A percentile compares a stretch with the other conserved stretches of the same genome.
phyloP scores from a whole-genome alignment of 2,888 invertebrate species.

The Pimpla rufipes region DNA sequence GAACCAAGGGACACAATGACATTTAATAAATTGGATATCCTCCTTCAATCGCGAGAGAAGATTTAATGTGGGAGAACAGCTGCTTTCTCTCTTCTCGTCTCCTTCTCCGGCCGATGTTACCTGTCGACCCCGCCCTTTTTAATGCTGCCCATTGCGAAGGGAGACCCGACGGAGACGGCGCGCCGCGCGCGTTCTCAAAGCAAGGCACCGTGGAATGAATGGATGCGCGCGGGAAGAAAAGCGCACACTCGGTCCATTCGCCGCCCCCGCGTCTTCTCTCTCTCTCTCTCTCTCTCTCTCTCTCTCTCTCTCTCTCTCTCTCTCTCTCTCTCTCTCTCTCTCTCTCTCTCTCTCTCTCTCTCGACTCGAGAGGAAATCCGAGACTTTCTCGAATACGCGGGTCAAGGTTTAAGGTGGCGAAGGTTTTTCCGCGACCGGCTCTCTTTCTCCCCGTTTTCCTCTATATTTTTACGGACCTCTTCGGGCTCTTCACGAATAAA shows the following conservation, averaged over 20 bases:
- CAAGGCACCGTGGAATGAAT: slow-evolving; percentile 45
- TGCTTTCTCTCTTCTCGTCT: slow-evolving; percentile 1
- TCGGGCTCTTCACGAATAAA: slow-evolving; percentile 41
- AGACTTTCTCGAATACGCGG: slow-evolving; percentile 25
- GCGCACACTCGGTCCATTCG: slow-evolving; percentile 35
- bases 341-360: too few species aligned
- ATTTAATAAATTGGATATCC: slow-evolving; percentile 4
- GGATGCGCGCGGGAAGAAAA: slow-evolving; percentile 47
- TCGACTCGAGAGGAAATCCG: slow-evolving; percentile 32
- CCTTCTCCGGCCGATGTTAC: slow-evolving; percentile 2
- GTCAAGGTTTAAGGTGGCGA: slow-evolving; percentile 45
- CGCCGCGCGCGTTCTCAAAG: slow-evolving; percentile 28
- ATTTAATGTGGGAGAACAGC: slow-evolving; percentile 20
- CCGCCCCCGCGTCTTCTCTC: slow-evolving; percentile 14
- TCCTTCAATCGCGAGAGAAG: slow-evolving; percentile 10
- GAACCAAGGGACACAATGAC: not conserved
- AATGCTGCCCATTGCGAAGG: slow-evolving; percentile 17
- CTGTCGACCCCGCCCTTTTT: slow-evolving; percentile 28
- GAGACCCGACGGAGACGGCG: too few species aligned
- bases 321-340: too few species aligned
- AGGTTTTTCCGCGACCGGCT: slow-evolving; percentile 31
- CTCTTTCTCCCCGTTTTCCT: slow-evolving; percentile 16
- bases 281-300: too few species aligned
- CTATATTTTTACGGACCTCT: slow-evolving; percentile 36
- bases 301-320: too few species aligned